Base-by-base conservation (phyloP, 2,797 vertebrate genomes). In the Lates japonicus region DNA sequence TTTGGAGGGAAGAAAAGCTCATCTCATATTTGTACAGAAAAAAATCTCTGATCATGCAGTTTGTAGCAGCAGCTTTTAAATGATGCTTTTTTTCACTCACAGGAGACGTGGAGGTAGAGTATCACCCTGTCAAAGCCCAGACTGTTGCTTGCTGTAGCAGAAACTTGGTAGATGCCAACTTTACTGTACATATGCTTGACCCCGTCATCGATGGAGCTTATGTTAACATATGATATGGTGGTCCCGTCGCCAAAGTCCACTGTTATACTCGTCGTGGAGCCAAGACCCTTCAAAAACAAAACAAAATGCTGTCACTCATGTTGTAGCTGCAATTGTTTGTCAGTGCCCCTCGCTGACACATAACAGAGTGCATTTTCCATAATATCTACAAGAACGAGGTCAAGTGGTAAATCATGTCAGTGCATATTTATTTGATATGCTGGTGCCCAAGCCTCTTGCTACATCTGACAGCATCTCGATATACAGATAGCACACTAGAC, bases 161-260 rank as follows among this genome's bases (percentile, higher is more conserved):
- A 95, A 83, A 98, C 97, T 70, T 97, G 95, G 89, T 97, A 98
- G 90, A 98, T 98, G 84, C 97, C 97, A 87, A 97, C 97, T 0
- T 94, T 97, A 82, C 93, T 95, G 91, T 97, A 98, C 83, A 95
- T 78, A 0, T 98, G 97, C 71, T 95, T 97, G 92, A 98, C 95
- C 12, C 97, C 97, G 10, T 97, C 97, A 44, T 98, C 97, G 42
- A 95, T 98, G 5, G 97, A 97, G 91, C 96, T 98, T 69, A 97
- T 95, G 84, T 98, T 98, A 48, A 96, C 96, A 0, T 97, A 98
- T 0, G 97, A 98, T 67, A 97, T 95, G 1, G 97, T 91, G 0
- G 96, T 97, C 35, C 97, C 97, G 0, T 98, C 97, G 0, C 97
- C 97, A n/a, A 98, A 98, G 90, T 98, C 97, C 92, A 98, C 95